Evolutionary conservation across 2,888 invertebrate genomes (phyloP).

Genomic region (Drosophila maculinotata): DNA sequence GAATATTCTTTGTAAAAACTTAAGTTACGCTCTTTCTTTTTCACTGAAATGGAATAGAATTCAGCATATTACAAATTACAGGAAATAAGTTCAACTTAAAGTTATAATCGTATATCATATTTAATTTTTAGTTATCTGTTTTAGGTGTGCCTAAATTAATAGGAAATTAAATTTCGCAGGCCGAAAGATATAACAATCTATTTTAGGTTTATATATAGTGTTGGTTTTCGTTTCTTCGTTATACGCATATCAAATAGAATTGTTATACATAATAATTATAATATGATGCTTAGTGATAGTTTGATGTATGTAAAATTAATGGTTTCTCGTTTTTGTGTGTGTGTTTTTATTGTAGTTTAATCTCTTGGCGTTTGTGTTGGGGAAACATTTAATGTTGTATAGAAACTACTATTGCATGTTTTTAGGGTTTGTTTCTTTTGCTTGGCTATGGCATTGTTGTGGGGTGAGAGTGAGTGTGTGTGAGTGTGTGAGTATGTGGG

Average conservation of each 20-base stretch:
- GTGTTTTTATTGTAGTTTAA: conserved; percentile 52
- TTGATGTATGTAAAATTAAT: conserved; percentile 56
- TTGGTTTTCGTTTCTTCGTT: conserved; percentile 37
- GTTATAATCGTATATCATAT: conserved; percentile 35
- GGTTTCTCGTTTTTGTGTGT: conserved; percentile 12
- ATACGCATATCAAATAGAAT: conserved; percentile 53
- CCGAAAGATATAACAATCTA: conserved; percentile 65
- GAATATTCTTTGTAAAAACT: conserved; percentile 68
- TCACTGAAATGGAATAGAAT: conserved; percentile 33
- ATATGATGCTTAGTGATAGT: conserved; percentile 47
- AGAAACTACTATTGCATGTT: conserved; percentile 71
- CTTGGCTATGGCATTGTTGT: conserved; percentile 35
- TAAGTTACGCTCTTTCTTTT: conserved; percentile 26
- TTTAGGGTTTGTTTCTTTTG: conserved; percentile 11
- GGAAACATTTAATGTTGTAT: conserved; percentile 58
- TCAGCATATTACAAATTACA: conserved; percentile 52
- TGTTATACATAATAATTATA: conserved; percentile 42
- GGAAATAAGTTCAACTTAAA: conserved; percentile 55
- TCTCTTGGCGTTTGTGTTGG: conserved; percentile 52
- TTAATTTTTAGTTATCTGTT: conserved; percentile 29
- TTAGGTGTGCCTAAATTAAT: conserved; percentile 64
- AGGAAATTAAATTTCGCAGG: conserved; percentile 76
- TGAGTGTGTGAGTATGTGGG: background rate
- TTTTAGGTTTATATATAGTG: conserved; percentile 34
- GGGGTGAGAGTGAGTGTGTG: conserved; percentile 1